phyloP scores from a whole-genome alignment of 2,113 vertebrate genomes.

The Microcebus tavaratra region DNA sequence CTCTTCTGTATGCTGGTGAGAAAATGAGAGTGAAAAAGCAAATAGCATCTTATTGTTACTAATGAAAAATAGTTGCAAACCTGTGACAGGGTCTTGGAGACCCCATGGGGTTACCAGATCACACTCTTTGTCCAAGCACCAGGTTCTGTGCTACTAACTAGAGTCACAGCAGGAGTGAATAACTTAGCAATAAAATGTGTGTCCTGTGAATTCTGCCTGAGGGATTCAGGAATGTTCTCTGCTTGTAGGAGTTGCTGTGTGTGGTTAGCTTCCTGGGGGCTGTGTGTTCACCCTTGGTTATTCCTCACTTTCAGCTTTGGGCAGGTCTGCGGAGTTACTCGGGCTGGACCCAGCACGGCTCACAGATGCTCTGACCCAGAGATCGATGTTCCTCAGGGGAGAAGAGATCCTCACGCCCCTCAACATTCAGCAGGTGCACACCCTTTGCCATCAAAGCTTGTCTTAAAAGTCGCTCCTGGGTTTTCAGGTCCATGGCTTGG shows the following conservation, averaged over 20 bases:
- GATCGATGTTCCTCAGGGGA: constrained; percentile 98
- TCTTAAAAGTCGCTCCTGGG: background rate
- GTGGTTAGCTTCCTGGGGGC: background rate
- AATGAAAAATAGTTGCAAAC: background rate
- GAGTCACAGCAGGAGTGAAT: background rate
- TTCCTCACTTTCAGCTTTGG: constrained; percentile 87
- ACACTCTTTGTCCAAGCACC: background rate
- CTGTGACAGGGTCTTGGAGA: background rate
- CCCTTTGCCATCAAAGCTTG: fast-evolving
- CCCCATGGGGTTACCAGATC: fast-evolving
- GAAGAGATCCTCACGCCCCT: constrained; percentile 98
- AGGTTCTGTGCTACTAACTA: background rate
- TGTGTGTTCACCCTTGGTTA: fast-evolving
- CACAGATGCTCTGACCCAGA: constrained; percentile 94
- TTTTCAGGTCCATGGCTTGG: background rate
- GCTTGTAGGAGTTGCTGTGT: fast-evolving
- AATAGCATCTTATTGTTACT: background rate
- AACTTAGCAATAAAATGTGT: fast-evolving
- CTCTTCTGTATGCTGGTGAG: background rate
- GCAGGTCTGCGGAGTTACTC: constrained; percentile 92
- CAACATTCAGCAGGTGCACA: constrained; percentile 93
- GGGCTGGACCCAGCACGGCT: constrained; percentile 93
- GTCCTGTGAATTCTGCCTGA: background rate
- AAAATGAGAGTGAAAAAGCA: background rate
- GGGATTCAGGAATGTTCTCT: too few species aligned